Evolutionary conservation across 2,888 invertebrate species (phyloP).

Genomic region (Poecilus cupreus): DNA sequence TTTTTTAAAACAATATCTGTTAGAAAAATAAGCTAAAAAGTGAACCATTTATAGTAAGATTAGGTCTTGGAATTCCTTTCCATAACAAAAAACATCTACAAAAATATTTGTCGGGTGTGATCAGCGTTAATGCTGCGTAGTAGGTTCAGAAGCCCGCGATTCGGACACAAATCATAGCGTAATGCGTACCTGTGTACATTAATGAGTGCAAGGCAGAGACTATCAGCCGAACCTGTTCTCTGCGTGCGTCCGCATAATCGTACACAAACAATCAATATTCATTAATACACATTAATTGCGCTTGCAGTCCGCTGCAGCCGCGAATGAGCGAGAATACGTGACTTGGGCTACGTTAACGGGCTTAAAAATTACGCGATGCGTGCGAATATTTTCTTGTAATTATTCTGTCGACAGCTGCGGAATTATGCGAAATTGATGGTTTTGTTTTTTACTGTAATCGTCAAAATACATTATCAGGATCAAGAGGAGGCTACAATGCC

Average conservation of each 20-base stretch:
- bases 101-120: no score
- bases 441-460: no score
- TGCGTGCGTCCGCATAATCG: conserved; percentile 28
- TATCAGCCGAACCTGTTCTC: not conserved
- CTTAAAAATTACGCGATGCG: not conserved
- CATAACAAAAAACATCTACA: no score
- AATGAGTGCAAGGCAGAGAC: not conserved
- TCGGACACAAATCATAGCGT: no score
- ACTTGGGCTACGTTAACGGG: not conserved
- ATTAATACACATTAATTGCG: conserved; percentile 22
- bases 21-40: no score
- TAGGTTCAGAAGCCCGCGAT: no score
- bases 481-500: not conserved
- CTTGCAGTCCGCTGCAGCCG: not conserved
- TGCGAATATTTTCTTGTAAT: not conserved
- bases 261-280: conserved; percentile 30
- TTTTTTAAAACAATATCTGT: no score
- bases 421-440: not conserved
- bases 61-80: no score
- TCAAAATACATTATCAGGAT: not conserved
- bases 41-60: no score
- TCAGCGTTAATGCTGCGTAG: no score
- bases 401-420: not conserved
- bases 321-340: no score
- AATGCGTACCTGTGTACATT: not conserved